phyloP scores from a whole-genome alignment of 2,888 invertebrate genomes.

The Drosophila kanekoi region DNA sequence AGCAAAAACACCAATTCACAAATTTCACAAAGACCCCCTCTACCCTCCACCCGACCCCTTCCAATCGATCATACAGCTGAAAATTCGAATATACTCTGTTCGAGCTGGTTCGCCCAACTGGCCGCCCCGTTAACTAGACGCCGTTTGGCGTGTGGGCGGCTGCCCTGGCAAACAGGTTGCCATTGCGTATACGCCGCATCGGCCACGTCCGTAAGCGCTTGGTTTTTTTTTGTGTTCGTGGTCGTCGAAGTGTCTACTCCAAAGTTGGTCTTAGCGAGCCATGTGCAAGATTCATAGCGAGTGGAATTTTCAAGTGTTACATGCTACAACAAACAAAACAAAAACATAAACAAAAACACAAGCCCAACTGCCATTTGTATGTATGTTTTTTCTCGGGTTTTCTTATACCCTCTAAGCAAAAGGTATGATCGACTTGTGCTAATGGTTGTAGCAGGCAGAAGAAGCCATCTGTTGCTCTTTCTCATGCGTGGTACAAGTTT shows the following conservation, averaged over 20 bases:
- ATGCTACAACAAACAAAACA: constrained; percentile 9
- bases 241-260: constrained; percentile 44
- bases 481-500: too few species aligned
- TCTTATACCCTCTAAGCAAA: too few species aligned
- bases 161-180: constrained; percentile 59
- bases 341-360: constrained; percentile 13
- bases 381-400: constrained; percentile 8
- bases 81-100: neutral
- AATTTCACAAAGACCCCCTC: neutral
- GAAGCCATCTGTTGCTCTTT: too few species aligned
- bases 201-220: constrained; percentile 12
- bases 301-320: constrained; percentile 60
- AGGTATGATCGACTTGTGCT: too few species aligned
- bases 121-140: constrained; percentile 5
- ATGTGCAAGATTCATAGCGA: constrained; percentile 51
- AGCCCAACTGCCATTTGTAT: constrained; percentile 33
- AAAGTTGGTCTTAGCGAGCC: constrained; percentile 31
- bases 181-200: constrained; percentile 54
- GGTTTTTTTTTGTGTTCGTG: constrained; percentile 19
- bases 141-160: constrained; percentile 35
- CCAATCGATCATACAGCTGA: constrained; percentile 8
- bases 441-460: too few species aligned
- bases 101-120: constrained; percentile 32
- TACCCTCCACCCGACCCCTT: too few species aligned
- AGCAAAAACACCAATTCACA: neutral